A percentile compares a stretch with the other conserved stretches of the same genome.
These are phyloP conservation scores for Micropoecilia bifurca DNA, from an alignment of 2,797 vertebrate genomes.

Conservation along the genomic window DNA sequence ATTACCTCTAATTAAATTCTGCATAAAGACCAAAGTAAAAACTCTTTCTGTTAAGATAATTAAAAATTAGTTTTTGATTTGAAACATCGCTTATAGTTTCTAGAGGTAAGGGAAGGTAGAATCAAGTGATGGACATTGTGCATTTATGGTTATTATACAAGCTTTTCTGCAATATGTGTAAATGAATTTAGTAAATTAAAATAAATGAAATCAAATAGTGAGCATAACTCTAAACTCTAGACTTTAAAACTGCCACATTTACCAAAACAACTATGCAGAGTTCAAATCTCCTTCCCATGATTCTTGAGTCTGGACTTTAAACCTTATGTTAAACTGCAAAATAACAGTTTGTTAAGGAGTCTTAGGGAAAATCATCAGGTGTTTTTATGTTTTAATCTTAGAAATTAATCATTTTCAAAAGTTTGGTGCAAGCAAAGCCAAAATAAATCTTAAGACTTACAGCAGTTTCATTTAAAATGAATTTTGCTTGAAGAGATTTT, in stretches of 20 bases:
- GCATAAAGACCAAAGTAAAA: not conserved
- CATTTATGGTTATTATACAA: not conserved
- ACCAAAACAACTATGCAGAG: not conserved
- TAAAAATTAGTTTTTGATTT: too few relatives aligned
- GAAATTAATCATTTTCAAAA: constrained; percentile 8
- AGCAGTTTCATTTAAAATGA: constrained; percentile 13
- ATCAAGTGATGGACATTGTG: not conserved
- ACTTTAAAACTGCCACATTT: not conserved
- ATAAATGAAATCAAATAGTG: not conserved
- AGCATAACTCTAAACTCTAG: not conserved
- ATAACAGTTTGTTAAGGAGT: not conserved
- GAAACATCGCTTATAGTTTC: too few relatives aligned
- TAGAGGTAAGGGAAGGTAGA: not conserved
- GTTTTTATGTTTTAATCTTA: constrained; percentile 13
- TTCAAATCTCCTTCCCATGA: not conserved
- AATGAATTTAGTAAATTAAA: constrained; percentile 10
- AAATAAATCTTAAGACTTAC: not conserved
- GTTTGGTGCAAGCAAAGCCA: not conserved
- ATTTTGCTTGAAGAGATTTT: constrained; percentile 16
- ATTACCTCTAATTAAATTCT: not conserved
- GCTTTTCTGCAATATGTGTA: constrained; percentile 6
- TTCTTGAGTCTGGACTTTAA: not conserved
- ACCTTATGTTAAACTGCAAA: not conserved
- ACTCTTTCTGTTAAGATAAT: too few relatives aligned
- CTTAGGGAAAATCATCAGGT: not conserved